These are phyloP conservation scores for Synanthedon vespiformis DNA, from an alignment of 2,888 invertebrate species.

Conservation along the genomic window DNA sequence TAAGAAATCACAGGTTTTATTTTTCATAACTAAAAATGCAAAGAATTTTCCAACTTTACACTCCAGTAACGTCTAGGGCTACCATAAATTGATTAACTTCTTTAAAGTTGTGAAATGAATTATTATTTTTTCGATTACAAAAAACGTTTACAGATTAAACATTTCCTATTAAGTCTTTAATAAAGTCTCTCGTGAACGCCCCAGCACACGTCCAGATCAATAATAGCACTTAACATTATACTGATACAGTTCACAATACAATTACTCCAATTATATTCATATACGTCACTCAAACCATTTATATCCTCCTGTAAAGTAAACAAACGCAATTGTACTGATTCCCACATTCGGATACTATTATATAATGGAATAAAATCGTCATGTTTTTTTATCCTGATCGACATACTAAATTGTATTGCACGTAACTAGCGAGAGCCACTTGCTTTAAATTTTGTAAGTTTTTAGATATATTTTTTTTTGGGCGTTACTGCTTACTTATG, in stretches of 20 bases:
- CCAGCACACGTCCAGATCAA: conserved; percentile 41
- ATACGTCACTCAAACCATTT: conserved; percentile 30
- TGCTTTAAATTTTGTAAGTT: conserved; percentile 26
- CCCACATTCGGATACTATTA: neutral
- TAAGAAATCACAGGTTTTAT: conserved; percentile 67
- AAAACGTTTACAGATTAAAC: conserved; percentile 65
- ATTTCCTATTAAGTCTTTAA: conserved; percentile 66
- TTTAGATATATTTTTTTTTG: conserved; percentile 21
- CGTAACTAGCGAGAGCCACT: conserved; percentile 30
- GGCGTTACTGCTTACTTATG: conserved; percentile 41
- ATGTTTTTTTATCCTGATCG: neutral
- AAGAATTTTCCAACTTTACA: conserved; percentile 61
- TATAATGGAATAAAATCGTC: conserved; percentile 1
- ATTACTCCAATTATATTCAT: conserved; percentile 22
- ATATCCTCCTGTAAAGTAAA: conserved; percentile 7
- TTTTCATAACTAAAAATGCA: conserved; percentile 68
- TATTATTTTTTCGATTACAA: conserved; percentile 39
- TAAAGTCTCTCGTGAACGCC: conserved; percentile 59
- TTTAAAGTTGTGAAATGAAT: conserved; percentile 55
- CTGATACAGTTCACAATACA: conserved; percentile 41
- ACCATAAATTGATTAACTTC: conserved; percentile 52
- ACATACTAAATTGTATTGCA: conserved; percentile 16
- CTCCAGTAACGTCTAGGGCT: conserved; percentile 63
- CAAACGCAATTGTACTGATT: conserved; percentile 12
- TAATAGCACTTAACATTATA: conserved; percentile 53